phyloP scores from a whole-genome alignment of 2,888 invertebrate species.

The Danaus chrysippus region DNA sequence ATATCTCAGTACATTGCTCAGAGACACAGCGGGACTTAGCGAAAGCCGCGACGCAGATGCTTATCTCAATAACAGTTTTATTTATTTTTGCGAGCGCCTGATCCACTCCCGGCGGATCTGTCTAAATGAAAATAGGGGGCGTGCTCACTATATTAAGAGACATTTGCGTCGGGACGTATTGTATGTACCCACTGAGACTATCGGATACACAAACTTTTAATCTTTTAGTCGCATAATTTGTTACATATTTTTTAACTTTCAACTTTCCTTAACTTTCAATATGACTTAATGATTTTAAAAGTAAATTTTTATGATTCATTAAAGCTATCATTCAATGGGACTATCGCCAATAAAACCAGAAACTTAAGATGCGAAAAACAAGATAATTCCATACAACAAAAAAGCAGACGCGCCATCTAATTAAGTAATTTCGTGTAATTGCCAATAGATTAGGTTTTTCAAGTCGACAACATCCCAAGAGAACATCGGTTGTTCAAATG shows the following conservation, averaged over 20 bases:
- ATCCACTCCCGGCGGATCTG: constrained; percentile 68
- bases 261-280: too few species aligned
- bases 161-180: constrained; percentile 19
- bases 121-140: constrained; percentile 71
- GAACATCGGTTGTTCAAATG: constrained; percentile 63
- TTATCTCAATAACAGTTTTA: constrained; percentile 80
- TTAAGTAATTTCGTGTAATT: constrained; percentile 75
- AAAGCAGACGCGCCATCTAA: constrained; percentile 41
- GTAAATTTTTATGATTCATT: too few species aligned
- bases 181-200: constrained; percentile 13
- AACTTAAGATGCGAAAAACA: constrained; percentile 13
- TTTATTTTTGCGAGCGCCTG: constrained; percentile 76
- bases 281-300: too few species aligned
- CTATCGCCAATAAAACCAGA: background rate
- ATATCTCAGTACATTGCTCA: constrained; percentile 77
- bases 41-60: constrained; percentile 76
- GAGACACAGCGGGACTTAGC: constrained; percentile 76
- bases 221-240: too few species aligned
- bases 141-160: constrained; percentile 38
- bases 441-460: constrained; percentile 75
- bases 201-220: background rate
- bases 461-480: constrained; percentile 66
- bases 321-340: too few species aligned
- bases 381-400: constrained; percentile 28
- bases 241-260: too few species aligned